Evolutionary conservation across 2,888 invertebrate genomes (phyloP), one percentile per base, ranked within the genome.

Genomic region (Hirtodrosophila duncani): DNA sequence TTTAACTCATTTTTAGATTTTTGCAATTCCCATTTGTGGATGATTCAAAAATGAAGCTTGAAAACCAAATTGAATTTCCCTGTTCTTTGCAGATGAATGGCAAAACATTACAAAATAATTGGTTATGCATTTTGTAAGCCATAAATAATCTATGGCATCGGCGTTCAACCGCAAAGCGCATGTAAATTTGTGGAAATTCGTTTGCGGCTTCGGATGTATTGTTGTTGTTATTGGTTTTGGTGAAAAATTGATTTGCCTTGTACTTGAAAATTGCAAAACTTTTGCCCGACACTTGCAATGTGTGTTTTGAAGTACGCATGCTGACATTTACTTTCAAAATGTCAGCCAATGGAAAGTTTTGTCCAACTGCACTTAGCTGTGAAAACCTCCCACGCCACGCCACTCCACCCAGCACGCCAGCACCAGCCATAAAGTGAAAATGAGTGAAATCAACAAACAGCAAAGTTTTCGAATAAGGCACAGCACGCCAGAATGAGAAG

Each of bases 161-260:
- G n/a, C n/a, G n/a, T n/a, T n/a, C n/a, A n/a, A n/a, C n/a, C n/a
- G n/a, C n/a, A n/a, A n/a, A n/a, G n/a, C n/a, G n/a, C n/a, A n/a
- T n/a, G n/a, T n/a, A n/a, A n/a, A n/a, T n/a, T n/a, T n/a, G n/a
- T n/a, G n/a, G n/a, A n/a, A n/a, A n/a, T n/a, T n/a, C n/a, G n/a
- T n/a, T n/a, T n/a, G n/a, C n/a, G n/a, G n/a, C n/a, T n/a, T n/a
- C n/a, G n/a, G n/a, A n/a, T n/a, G n/a, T n/a, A n/a, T n/a, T n/a
- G n/a, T n/a, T n/a, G n/a, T n/a, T n/a, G n/a, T n/a, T n/a, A 11
- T 18, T 43, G 17, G 24, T 37, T 37, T 44, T 33, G 7, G 14
- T 20, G 26, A 11, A 21, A 52, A 59, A 61, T 61, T 59, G 62
- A 60, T 42, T 52, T 39, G 14, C 31, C 30, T 24, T 2, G n/a